Percentiles rank a stretch among this genome's conserved stretches.
These are phyloP conservation scores for Sphenodon punctatus DNA, from an alignment of 2,797 vertebrate species.

Conservation along the genomic window DNA sequence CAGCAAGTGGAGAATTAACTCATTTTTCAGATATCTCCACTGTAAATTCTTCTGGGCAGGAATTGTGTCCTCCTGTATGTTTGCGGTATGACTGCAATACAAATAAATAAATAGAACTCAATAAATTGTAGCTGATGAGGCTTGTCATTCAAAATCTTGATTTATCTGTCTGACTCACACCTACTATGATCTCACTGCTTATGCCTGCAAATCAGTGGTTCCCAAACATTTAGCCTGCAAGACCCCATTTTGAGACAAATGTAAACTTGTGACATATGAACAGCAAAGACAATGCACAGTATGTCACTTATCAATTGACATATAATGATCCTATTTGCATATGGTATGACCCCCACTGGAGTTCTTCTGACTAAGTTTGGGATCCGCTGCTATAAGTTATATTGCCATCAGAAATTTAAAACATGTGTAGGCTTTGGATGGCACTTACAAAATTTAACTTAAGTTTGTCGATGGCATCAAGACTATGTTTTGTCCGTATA, in stretches of 20 bases:
- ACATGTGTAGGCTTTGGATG: neutral
- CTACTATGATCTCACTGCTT: neutral
- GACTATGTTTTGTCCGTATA: accelerated
- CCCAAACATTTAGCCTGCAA: too few relatives aligned
- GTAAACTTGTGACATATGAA: too few relatives aligned
- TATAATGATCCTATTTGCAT: too few relatives aligned
- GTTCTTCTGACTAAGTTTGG: too few relatives aligned
- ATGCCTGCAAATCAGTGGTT: too few relatives aligned
- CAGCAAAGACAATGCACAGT: too few relatives aligned
- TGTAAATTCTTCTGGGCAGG: neutral
- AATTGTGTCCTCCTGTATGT: neutral
- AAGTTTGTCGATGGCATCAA: accelerated
- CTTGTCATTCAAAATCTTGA: neutral
- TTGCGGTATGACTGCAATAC: neutral
- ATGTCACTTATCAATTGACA: too few relatives aligned
- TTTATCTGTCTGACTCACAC: too few relatives aligned
- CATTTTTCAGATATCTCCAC: neutral
- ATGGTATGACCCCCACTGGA: too few relatives aligned
- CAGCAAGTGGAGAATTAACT: neutral
- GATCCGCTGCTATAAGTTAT: neutral
- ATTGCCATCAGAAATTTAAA: neutral
- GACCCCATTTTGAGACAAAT: too few relatives aligned
- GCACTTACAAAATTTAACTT: too few relatives aligned
- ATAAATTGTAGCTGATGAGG: neutral
- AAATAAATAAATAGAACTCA: neutral